Evolutionary conservation across 2,888 invertebrate genomes (phyloP).

Genomic region (Philereme vetulata): DNA sequence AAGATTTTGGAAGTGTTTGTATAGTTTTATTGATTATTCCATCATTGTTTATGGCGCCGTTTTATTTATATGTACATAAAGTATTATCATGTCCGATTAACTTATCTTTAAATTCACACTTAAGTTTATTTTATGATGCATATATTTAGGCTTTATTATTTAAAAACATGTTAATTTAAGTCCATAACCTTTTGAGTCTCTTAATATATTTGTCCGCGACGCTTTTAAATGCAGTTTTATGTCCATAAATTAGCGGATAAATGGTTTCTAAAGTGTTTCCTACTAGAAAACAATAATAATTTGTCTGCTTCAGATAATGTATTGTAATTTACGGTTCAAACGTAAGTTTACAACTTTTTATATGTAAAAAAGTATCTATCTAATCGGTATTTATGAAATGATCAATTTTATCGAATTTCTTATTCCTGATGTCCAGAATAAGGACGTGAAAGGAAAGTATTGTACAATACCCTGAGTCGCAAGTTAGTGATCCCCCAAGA

Average conservation of each 20-base stretch:
- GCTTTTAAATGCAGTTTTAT: slow-evolving; percentile 34
- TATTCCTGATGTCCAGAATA: slow-evolving; percentile 36
- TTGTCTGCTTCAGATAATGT: slow-evolving; percentile 3
- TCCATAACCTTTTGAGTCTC: slow-evolving; percentile 21
- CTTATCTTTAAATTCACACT: slow-evolving; percentile 37
- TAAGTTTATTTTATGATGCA: slow-evolving; percentile 16
- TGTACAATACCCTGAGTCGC: slow-evolving; percentile 36
- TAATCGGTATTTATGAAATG: neutral
- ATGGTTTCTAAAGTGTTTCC: slow-evolving; percentile 27
- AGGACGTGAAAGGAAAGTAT: slow-evolving; percentile 34
- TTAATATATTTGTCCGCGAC: slow-evolving; percentile 32
- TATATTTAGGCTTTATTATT: slow-evolving; percentile 30
- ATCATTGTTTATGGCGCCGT: slow-evolving; percentile 5
- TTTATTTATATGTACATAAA: slow-evolving; percentile 17
- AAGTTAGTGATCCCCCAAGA: slow-evolving; percentile 46
- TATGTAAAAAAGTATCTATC: neutral
- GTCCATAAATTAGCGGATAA: slow-evolving; percentile 36
- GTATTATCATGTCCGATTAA: slow-evolving; percentile 37
- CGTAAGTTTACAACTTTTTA: neutral
- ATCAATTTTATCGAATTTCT: neutral
- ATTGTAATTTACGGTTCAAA: neutral
- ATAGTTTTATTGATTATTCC: slow-evolving; percentile 4
- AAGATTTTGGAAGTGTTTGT: neutral
- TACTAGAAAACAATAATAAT: slow-evolving; percentile 25
- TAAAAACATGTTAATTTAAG: slow-evolving; percentile 30